Evolutionary conservation across 2,797 vertebrate species (phyloP), one percentile per base, ranked within the genome.

Genomic region (Pelochelys cantorii): DNA sequence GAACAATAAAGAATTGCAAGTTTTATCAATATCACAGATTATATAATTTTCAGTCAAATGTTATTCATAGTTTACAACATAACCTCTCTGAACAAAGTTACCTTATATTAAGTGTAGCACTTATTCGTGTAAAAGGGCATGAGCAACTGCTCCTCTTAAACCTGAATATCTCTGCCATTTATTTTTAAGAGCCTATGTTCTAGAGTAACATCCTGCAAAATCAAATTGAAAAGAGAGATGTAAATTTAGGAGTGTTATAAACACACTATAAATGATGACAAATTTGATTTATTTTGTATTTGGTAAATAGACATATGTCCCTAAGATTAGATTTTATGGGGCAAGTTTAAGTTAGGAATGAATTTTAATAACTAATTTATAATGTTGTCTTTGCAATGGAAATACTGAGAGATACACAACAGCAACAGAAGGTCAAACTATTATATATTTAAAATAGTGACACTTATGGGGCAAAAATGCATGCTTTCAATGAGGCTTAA

Each of bases 361-460:
- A 96, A 96, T 97, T 97, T 93, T 95, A 96, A 80, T 92, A 93
- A 87, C 91, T 93, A 86, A 82, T 86, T 96, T 96, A 90, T 89
- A 92, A 94, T 91, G 93, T 79, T 96, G 90, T 93, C 93, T 68
- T 54, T 95, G 54, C 91, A 97, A 88, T 94, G 90, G 89, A 96
- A 96, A 92, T 31, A 4, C 87, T 93, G 91, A 93, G 92, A 95
- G 92, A 89, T 83, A 60, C 86, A 57, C 87, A 84, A 92, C 87
- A 93, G 92, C 95, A 95, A 87, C 57, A 95, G 92, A 83, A 81
- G 83, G 85, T 91, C 86, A 94, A 90, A 89, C 90, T 85, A 56
- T 86, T 92, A 95, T 94, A 86, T 87, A 94, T 94, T 95, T 95
- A 95, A 91, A 90, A 74, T 93, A 97, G 88, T 97, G 94, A 91